Evolutionary conservation across 2,113 vertebrate genomes (phyloP), one percentile per base, ranked within the genome.

Genomic region (Hypanus sabinus): DNA sequence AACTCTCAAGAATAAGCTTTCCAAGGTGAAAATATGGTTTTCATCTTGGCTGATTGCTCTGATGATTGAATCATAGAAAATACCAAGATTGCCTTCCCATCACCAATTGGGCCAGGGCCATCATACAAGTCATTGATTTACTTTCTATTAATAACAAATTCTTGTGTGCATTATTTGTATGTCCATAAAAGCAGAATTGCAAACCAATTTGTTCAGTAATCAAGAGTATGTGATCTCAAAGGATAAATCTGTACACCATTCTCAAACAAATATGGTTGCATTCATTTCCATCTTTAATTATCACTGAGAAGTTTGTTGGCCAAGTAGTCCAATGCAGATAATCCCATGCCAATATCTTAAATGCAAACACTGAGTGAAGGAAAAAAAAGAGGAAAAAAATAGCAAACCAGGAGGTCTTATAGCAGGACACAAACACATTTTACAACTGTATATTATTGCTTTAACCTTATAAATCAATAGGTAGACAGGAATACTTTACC

Each of bases 301-400:
- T 5, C 68, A 55, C 24, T 75, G 38, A 5, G 7, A 30, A 0
- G 27, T 46, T 93, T 24, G 33, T 93, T 38, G 33, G 36, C 68
- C 91, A 93, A 93, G 10, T 73, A 27, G 22, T 27, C 3, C 10
- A 55, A 93, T 93, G 90, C 68, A 71, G 38, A 92, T 71, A 33
- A n/a, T 92, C 90, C n/a, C 90, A 92, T 3, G 24, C 38, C 91
- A 73, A 70, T 27, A 75, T 93, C 71, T 73, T 75, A 38, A 10
- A 22, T 55, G 22, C 4, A 70, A 92, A 20, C 33, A 68, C 62
- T 33, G 20, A 93, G 11, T 10, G 71, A 75, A 22, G 46, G 55
- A 73, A 71, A 62, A 91, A 90, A 62, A 91, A 90, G 7, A 65
- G 46, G 60, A 73, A 73, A 73, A 93, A 46, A 93, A 93, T 73